These are phyloP conservation scores for Hippoglossus stenolepis DNA, from an alignment of 2,113 vertebrate species.

Conservation along the genomic window DNA sequence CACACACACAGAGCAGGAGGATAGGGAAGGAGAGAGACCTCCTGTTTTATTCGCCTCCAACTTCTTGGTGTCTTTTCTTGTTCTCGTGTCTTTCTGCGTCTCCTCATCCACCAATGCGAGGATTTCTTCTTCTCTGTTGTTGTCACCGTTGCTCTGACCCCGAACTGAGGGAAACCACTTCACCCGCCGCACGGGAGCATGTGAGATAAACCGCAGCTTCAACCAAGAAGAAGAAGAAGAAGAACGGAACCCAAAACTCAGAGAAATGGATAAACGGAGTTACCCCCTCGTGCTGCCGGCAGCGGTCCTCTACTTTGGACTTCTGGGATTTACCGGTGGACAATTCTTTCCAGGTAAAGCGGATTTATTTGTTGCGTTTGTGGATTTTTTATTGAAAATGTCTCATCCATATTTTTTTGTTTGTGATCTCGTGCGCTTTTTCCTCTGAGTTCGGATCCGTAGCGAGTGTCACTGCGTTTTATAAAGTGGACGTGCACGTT, in stretches of 20 bases:
- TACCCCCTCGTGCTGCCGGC: slow-evolving; percentile 28
- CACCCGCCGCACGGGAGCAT: slow-evolving; percentile 62
- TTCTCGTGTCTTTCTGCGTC: slow-evolving; percentile 9
- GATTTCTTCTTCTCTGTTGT: slow-evolving; percentile 36
- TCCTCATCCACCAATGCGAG: slow-evolving; percentile 57
- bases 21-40: background rate
- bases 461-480: background rate
- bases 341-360: slow-evolving; percentile 77
- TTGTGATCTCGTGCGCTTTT: background rate
- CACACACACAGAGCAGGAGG: background rate
- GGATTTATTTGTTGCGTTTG: background rate
- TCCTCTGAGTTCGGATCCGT: background rate
- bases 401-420: background rate
- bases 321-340: slow-evolving; percentile 60
- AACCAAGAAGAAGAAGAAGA: background rate
- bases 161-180: slow-evolving; percentile 32
- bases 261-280: slow-evolving; percentile 68
- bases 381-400: too few species aligned
- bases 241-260: background rate
- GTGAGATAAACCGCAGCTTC: slow-evolving; percentile 38
- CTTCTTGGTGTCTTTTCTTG: slow-evolving; percentile 22
- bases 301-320: slow-evolving; percentile 51
- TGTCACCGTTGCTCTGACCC: background rate
- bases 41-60: slow-evolving; percentile 15
- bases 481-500: background rate